Conservation (phyloP, 30 jellyfish, hydroid and myxozoan species). For the Aurelia aurita region DNA sequence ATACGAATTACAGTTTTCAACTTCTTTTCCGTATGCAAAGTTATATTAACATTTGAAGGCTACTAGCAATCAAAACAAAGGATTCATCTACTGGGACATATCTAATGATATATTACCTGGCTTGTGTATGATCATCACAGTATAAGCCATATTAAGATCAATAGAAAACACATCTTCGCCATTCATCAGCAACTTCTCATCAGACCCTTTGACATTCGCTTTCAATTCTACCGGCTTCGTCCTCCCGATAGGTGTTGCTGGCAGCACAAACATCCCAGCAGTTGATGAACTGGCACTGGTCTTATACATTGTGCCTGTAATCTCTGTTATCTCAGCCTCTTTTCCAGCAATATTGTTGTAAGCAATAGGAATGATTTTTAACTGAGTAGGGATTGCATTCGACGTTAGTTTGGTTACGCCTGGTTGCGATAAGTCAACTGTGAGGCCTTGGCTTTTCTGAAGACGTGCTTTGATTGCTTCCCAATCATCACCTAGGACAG, state of each 20-base stretch:
- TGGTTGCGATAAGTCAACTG: conserved; percentile 52
- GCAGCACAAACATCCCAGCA: conserved; percentile 57
- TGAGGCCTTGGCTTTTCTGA: conserved; percentile 21
- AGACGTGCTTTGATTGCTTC: conserved; percentile 43
- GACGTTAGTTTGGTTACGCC: conserved; percentile 48
- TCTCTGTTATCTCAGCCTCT: conserved; percentile 58
- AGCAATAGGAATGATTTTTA: conserved; percentile 48
- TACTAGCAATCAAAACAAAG: no score
- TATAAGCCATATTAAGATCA: conserved; percentile 44
- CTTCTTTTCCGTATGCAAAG: no score
- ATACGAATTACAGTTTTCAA: no score
- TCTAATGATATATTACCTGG: conserved; percentile 6
- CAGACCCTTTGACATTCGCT: conserved; percentile 60
- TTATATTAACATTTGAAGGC: no score
- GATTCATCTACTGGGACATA: no score
- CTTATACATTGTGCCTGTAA: conserved; percentile 58
- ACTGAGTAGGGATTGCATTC: conserved; percentile 28
- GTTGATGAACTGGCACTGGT: conserved; percentile 20
- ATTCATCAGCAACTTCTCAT: conserved; percentile 64
- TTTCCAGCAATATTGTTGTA: conserved; percentile 58
- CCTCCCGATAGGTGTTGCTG: conserved; percentile 72
- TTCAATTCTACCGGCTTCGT: conserved; percentile 82
- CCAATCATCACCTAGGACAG: conserved; percentile 66
- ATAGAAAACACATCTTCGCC: conserved; percentile 59
- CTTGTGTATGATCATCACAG: conserved; percentile 39